These are phyloP conservation scores for Rhopalosiphum nymphaeae DNA, from an alignment of 2,888 invertebrate species.

Conservation along the genomic window DNA sequence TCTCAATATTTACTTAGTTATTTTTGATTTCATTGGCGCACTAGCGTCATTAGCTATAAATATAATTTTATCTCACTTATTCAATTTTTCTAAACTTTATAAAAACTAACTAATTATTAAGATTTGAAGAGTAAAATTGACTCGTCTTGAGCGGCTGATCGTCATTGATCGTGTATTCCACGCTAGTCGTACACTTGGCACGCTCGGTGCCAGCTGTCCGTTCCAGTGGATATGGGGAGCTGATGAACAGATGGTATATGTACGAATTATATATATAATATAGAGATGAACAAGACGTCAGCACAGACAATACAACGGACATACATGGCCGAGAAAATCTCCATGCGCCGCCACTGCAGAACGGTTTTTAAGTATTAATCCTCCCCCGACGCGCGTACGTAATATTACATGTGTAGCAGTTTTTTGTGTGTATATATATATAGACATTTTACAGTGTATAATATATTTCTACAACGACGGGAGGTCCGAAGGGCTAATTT, in stretches of 20 bases:
- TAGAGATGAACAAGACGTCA: conserved; percentile 44
- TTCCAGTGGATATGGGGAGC: neutral
- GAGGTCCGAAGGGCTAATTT: conserved; percentile 59
- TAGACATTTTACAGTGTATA: neutral
- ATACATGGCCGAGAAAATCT: conserved; percentile 19
- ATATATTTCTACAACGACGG: conserved; percentile 19
- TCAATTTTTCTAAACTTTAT: neutral
- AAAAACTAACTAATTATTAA: neutral
- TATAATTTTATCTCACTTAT: neutral
- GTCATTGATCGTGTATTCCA: neutral
- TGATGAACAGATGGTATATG: conserved; percentile 53
- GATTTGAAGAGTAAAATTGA: neutral
- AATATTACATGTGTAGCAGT: neutral
- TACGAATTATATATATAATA: conserved; percentile 12
- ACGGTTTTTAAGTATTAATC: conserved; percentile 15
- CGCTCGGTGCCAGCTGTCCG: neutral
- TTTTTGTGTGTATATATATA: neutral
- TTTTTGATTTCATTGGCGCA: neutral
- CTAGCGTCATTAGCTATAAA: neutral
- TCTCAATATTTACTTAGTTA: neutral
- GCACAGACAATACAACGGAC: conserved; percentile 1
- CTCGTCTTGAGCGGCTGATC: neutral
- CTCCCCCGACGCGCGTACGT: neutral
- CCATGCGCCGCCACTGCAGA: neutral
- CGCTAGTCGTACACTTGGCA: neutral